phyloP scores from a whole-genome alignment of 2,113 vertebrate genomes.

The Aegotheles bennettii region DNA sequence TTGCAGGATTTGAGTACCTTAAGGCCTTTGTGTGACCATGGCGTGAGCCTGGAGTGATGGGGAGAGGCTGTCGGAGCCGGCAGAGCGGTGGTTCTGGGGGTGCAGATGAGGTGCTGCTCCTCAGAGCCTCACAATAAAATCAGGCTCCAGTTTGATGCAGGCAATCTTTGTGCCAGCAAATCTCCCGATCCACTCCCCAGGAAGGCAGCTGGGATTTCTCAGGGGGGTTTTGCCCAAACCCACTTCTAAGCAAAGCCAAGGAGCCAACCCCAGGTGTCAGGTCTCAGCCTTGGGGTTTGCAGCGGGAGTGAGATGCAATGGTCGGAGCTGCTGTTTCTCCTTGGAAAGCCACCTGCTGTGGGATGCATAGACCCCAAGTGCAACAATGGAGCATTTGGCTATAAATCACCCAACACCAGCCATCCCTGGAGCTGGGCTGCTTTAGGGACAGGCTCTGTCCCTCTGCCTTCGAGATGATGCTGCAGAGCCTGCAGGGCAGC shows the following conservation, averaged over 20 bases:
- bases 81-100: fast-evolving
- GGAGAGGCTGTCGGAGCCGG: background rate
- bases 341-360: background rate
- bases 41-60: fast-evolving
- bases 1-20: background rate
- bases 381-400: background rate
- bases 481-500: background rate
- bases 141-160: background rate
- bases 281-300: background rate
- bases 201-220: background rate
- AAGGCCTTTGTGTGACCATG: fast-evolving
- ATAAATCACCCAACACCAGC: background rate
- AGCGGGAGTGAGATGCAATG: fast-evolving
- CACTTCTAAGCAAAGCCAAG: background rate
- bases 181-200: fast-evolving
- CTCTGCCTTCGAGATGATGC: fast-evolving
- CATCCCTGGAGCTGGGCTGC: background rate
- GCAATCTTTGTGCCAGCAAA: background rate
- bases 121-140: background rate
- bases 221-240: background rate
- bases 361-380: background rate
- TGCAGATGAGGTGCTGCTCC: background rate
- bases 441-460: background rate
- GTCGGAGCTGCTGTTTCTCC: background rate
- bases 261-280: background rate